A percentile compares a stretch with the other conserved stretches of the same genome.
Conservation (phyloP, 2,113 vertebrate genomes). For the Cyanistes caeruleus region DNA sequence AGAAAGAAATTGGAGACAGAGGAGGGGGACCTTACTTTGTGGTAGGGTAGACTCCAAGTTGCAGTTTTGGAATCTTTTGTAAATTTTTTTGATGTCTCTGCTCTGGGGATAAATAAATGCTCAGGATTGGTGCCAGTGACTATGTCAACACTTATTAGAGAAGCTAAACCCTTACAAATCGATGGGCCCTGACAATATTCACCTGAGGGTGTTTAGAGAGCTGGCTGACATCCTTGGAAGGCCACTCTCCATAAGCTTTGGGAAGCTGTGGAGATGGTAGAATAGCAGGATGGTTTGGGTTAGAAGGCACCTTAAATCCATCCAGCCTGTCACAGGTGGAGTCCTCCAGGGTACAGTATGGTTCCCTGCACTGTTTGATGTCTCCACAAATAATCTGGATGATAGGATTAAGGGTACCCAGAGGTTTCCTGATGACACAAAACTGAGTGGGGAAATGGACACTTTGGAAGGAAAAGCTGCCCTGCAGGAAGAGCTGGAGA, state of each 20-base stretch:
- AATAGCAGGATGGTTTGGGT: neutral
- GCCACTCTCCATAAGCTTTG: neutral
- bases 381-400: neutral
- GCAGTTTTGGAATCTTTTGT: neutral
- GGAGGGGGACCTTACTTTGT: rapidly evolving
- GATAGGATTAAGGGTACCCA: neutral
- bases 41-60: neutral
- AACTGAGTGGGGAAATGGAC: neutral
- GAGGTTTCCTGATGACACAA: neutral
- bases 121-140: neutral
- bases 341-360: neutral
- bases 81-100: neutral
- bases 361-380: neutral
- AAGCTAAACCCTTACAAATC: neutral
- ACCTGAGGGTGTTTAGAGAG: neutral
- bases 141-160: neutral
- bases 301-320: neutral
- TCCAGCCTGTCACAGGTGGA: neutral
- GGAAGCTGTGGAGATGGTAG: neutral
- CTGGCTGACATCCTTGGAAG: neutral
- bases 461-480: neutral
- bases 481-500: neutral
- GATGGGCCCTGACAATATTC: neutral
- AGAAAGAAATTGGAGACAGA: neutral
- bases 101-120: neutral